phyloP scores from a whole-genome alignment of 1,140 invertebrate species.

The Ceratosolen fusciceps region DNA sequence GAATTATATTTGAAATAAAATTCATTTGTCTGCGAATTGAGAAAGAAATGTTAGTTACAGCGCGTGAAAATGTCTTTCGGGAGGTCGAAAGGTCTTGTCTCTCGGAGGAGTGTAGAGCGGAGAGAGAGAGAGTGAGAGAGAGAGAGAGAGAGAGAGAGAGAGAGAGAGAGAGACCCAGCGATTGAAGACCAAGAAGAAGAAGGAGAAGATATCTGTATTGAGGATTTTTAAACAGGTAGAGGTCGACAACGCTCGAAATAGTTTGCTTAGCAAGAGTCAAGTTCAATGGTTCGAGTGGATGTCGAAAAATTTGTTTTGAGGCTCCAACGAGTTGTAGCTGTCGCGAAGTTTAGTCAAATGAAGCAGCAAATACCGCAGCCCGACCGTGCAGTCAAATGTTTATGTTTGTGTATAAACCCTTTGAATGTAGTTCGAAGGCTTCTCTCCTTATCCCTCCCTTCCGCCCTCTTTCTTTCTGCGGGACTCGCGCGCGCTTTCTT shows the following conservation, averaged over 20 bases:
- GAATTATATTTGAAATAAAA: too few species aligned
- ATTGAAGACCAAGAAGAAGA: too few species aligned
- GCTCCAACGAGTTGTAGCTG: not conserved
- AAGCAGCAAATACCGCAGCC: constrained; percentile 31
- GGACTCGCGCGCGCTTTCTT: not conserved
- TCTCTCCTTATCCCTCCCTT: not conserved
- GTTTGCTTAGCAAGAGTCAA: not conserved
- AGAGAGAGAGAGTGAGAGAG: too few species aligned
- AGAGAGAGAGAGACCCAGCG: too few species aligned
- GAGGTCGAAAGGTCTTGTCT: too few species aligned
- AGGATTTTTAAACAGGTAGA: not conserved
- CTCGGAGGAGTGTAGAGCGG: too few species aligned
- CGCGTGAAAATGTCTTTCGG: too few species aligned
- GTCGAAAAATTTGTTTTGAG: constrained; percentile 27
- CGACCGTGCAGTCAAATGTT: constrained; percentile 38
- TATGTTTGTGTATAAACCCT: constrained; percentile 40
- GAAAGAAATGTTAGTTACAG: too few species aligned
- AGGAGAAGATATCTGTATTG: not conserved
- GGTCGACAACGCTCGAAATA: not conserved
- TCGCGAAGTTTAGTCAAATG: constrained; percentile 29
- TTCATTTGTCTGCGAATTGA: too few species aligned
- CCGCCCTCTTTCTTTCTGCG: constrained; percentile 36
- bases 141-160: too few species aligned
- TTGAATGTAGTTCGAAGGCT: constrained; percentile 14
- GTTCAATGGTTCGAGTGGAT: not conserved